Evolutionary conservation across 2,113 vertebrate species (phyloP), one percentile per base, ranked within the genome.

Genomic region (Petrocephalus zakoni): DNA sequence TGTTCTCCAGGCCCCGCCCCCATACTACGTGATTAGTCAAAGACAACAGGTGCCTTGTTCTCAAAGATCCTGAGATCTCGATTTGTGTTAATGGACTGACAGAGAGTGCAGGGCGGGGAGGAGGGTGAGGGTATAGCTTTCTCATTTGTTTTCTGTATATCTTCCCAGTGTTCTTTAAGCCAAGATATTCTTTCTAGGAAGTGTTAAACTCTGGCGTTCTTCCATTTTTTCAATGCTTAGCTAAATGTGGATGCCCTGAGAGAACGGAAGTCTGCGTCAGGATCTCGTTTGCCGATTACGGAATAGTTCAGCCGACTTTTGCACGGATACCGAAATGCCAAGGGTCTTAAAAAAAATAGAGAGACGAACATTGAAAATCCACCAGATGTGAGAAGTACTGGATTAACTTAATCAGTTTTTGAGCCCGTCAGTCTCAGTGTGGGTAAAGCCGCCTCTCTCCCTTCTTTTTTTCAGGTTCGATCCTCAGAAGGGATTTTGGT

Each of bases 401-500:
- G 42, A 72, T 87, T 47, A 25, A 72, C 42, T 49, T 49, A 10
- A 51, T 72, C 86, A 29, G 34, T 49, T 87, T 29, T 49, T 72
- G 46, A 42, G 46, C 86, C 86, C 34, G 10, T 87, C 61, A 2
- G 58, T 51, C 29, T 42, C 42, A 13, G 64, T 87, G 46, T 49
- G 46, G 21, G 22, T 72, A 47, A 49, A 72, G 68, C 29, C 42
- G 6, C 56, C 1, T 19, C 13, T 56, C 25, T 61, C 85, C 5
- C 72, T 89, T 6, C 82, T 72, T 90, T 53, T 93, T 94, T 91
- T 25, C 94, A 99, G 98, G 90, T 99, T 99, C 1, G 97, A 99
- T 93, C 97, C 97, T 88, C 98, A 99, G 94, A 99, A 99, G 95
- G 98, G 98, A 42, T 99, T 99, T 92, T 99, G 98, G 98, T 99